Percentiles rank a stretch among this genome's conserved stretches.
Evolutionary conservation across 2,113 vertebrate genomes (phyloP).

Genomic region (Gavialis gangeticus): DNA sequence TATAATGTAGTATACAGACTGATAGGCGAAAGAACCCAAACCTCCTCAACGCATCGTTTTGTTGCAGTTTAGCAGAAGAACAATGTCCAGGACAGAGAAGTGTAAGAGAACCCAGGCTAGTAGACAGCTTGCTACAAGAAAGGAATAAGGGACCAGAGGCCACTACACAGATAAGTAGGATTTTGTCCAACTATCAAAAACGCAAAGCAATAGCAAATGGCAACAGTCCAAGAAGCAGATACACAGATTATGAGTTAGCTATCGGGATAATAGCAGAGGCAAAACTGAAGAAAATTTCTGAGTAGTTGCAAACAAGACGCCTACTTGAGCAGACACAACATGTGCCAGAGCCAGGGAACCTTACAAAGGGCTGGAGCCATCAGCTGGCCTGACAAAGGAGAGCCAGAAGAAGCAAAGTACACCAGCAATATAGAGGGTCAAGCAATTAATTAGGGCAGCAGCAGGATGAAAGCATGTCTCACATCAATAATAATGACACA

Average conservation of each 20-base stretch:
- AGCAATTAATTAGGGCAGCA: neutral
- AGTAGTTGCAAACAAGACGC: neutral
- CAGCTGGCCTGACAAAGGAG: neutral
- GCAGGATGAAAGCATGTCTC: neutral
- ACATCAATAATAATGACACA: neutral
- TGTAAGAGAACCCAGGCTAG: fast-evolving
- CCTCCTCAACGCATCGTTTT: neutral
- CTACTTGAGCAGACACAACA: neutral
- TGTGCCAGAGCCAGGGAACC: neutral
- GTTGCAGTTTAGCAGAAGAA: too few relatives aligned
- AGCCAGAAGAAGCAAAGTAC: neutral
- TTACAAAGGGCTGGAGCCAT: neutral
- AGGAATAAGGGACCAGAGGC: neutral
- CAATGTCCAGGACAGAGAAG: too few relatives aligned
- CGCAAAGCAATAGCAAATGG: neutral
- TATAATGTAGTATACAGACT: neutral
- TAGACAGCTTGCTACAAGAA: neutral
- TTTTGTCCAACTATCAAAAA: neutral
- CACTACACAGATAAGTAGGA: too few relatives aligned
- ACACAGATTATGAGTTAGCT: neutral
- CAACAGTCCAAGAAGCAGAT: neutral
- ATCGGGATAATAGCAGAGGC: neutral
- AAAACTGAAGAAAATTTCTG: neutral
- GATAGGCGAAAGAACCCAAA: fast-evolving
- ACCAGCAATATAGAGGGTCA: too few relatives aligned